Evolutionary conservation across 2,888 invertebrate genomes (phyloP), one percentile per base, ranked within the genome.

Genomic region (Aspidiotus rigidus): DNA sequence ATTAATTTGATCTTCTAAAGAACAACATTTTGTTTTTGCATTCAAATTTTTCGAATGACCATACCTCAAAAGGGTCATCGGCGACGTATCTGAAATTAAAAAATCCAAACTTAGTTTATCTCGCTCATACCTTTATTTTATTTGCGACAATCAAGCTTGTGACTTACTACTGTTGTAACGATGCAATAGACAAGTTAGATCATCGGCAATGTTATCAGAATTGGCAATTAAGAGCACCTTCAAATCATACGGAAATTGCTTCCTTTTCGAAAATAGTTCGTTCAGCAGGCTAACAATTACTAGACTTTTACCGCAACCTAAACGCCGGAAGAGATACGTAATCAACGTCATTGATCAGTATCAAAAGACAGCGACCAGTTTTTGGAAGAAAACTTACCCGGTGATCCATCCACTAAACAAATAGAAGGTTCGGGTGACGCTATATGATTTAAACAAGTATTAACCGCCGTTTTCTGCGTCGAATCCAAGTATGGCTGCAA

Each of bases 371-470:
- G n/a, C n/a, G n/a, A n/a, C n/a, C n/a, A n/a, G n/a, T n/a, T 49
- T n/a, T 6, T 49, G 2, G 10, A 49, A 49, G 1, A 49, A n/a
- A 49, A 49, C 16, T 42, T 63, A 63, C 63, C 63, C 16, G 63
- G 16, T 16, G 63, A 7, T 7, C 63, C 63, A 53, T 63, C 49
- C 7, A 63, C n/a, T 5, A 63, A 7, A 49, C 63, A 63, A 42
- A 63, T 42, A 17, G 16, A 42, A 5, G 63, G 63, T 11, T 63
- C 17, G 13, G 49, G 15, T 10, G 63, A 63, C 15, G 17, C 2
- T 17, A 44, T 49, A 28, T 16, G 7, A 28, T 63, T 63, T n/a
- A 63, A 63, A 53, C 63, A 63, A 15, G 16, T 63, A 15, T 10
- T 15, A 53, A 63, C 53, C 49, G 63, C 63, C 28, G 8, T 59